Conservation (phyloP, 2,888 invertebrate genomes). For the Cryptops parisi region DNA sequence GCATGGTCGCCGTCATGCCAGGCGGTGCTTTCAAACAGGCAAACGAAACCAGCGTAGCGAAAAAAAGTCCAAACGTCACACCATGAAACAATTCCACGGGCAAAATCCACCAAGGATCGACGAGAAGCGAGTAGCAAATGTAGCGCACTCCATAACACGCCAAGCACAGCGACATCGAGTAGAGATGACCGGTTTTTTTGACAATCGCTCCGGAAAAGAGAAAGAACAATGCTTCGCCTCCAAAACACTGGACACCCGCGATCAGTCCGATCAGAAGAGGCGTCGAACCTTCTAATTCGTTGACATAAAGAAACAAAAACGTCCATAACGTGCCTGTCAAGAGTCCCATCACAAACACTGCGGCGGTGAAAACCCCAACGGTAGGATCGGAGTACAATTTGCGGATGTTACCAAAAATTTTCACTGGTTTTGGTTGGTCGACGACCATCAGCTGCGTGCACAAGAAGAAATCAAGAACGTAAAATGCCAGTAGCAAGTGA, state of each 20-base stretch:
- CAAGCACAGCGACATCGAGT: conserved; percentile 69
- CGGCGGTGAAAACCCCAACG: conserved; percentile 11
- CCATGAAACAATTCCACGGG: conserved; percentile 77
- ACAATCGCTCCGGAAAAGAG: conserved; percentile 64
- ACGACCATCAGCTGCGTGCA: not conserved
- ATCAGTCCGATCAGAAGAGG: conserved; percentile 53
- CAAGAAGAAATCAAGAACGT: conserved; percentile 34
- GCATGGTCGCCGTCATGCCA: conserved; percentile 73
- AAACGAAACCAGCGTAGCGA: conserved; percentile 71
- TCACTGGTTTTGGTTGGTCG: conserved; percentile 4
- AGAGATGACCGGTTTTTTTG: conserved; percentile 60
- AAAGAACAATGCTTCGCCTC: conserved; percentile 74
- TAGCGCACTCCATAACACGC: conserved; percentile 65
- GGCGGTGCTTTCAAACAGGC: conserved; percentile 67
- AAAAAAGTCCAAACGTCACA: conserved; percentile 73
- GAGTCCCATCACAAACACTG: conserved; percentile 15
- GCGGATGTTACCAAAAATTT: conserved; percentile 4
- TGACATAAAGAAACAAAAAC: conserved; percentile 13
- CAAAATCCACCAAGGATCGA: conserved; percentile 68
- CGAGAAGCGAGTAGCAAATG: conserved; percentile 60
- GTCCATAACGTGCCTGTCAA: conserved; percentile 16
- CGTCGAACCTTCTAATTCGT: conserved; percentile 13
- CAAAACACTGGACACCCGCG: conserved; percentile 62
- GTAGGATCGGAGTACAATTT: not conserved
- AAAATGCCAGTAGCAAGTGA: conserved; percentile 50